phyloP scores from a whole-genome alignment of 2,888 invertebrate species.

The Pterostichus madidus region DNA sequence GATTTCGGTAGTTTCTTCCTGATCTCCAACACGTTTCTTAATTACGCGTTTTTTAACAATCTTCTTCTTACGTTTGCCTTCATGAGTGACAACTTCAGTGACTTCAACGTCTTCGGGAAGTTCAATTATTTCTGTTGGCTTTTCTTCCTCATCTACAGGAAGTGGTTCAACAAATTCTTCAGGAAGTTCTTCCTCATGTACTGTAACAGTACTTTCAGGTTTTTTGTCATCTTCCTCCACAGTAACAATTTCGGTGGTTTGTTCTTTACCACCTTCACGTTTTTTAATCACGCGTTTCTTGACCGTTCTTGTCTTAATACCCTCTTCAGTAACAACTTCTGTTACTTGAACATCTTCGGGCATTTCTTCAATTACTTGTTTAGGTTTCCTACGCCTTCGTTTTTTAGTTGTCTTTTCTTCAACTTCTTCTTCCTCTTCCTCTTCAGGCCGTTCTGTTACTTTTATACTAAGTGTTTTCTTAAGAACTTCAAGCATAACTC shows the following conservation, averaged over 20 bases:
- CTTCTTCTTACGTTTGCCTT: slow-evolving; percentile 71
- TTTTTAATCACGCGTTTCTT: slow-evolving; percentile 71
- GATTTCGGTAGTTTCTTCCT: slow-evolving; percentile 74
- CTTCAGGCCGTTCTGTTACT: slow-evolving; percentile 68
- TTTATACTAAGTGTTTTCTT: slow-evolving; percentile 49
- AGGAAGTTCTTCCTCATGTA: slow-evolving; percentile 70
- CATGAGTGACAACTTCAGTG: slow-evolving; percentile 70
- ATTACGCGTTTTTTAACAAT: slow-evolving; percentile 71
- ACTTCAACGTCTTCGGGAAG: slow-evolving; percentile 75
- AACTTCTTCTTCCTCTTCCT: slow-evolving; percentile 70
- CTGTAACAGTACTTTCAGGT: slow-evolving; percentile 71
- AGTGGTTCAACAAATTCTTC: slow-evolving; percentile 70
- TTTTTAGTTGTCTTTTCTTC: slow-evolving; percentile 71
- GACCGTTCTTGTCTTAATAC: slow-evolving; percentile 71
- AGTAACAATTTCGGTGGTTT: slow-evolving; percentile 76
- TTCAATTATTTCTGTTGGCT: slow-evolving; percentile 70
- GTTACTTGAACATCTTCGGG: slow-evolving; percentile 71
- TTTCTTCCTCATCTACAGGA: slow-evolving; percentile 72
- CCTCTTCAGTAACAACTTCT: slow-evolving; percentile 74
- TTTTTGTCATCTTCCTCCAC: slow-evolving; percentile 69
- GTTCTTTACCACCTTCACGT: slow-evolving; percentile 72
- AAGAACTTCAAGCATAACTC: slow-evolving; percentile 56
- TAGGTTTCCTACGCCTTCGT: slow-evolving; percentile 71
- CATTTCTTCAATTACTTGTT: slow-evolving; percentile 69
- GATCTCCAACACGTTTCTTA: slow-evolving; percentile 72